phyloP scores from a whole-genome alignment of 2,113 vertebrate species.

The Ahaetulla prasina region DNA sequence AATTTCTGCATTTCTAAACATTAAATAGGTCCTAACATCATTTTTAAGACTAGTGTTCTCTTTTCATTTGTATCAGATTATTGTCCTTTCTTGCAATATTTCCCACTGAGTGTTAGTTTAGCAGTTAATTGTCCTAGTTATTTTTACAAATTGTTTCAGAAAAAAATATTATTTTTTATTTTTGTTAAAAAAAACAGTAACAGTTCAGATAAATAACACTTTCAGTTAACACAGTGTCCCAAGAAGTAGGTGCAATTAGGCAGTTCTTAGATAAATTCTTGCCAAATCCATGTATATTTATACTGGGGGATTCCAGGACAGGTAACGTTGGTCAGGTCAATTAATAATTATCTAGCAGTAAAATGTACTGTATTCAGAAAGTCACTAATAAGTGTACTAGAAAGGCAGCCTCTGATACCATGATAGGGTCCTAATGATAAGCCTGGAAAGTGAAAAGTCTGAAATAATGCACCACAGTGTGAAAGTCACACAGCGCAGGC shows the following conservation, averaged over 20 bases:
- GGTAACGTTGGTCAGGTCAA: not conserved
- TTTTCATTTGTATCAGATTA: not conserved
- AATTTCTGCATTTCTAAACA: not conserved
- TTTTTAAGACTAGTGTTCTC: not conserved
- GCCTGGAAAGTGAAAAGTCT: not conserved
- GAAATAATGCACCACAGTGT: not conserved
- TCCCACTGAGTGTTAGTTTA: not conserved
- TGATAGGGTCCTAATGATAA: not conserved
- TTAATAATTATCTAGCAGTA: not conserved
- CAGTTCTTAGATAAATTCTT: not conserved
- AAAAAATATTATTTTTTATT: not conserved
- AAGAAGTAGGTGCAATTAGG: not conserved
- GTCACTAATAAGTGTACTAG: not conserved
- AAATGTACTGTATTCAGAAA: not conserved
- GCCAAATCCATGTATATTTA: not conserved
- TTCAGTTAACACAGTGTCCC: not conserved
- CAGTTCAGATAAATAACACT: not conserved
- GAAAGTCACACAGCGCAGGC: not conserved
- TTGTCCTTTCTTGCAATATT: not conserved
- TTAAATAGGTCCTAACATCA: not conserved
- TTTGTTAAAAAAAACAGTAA: not conserved
- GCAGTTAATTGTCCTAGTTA: not conserved
- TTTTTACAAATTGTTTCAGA: not conserved
- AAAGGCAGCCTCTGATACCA: not conserved
- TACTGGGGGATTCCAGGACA: not conserved